Percentiles rank a stretch among this genome's conserved stretches.
phyloP scores from a whole-genome alignment of 2,797 vertebrate genomes.

The Hapalemur alaotrensis region DNA sequence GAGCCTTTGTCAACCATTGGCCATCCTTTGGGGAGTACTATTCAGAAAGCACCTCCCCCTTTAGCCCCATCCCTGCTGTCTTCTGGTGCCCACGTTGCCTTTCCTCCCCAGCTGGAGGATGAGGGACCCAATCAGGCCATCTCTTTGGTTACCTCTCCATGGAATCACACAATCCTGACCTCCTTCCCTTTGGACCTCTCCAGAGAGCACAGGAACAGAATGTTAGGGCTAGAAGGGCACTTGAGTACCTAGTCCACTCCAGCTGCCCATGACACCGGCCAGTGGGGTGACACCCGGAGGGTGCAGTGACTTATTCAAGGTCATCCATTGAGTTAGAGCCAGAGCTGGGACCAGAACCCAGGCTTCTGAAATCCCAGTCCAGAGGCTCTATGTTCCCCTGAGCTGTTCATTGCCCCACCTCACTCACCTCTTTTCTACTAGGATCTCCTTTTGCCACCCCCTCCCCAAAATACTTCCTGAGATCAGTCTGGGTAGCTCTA shows the following conservation, averaged over 20 bases:
- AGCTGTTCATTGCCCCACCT: not conserved
- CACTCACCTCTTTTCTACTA: not conserved
- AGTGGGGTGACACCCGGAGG: not conserved
- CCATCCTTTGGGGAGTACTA: not conserved
- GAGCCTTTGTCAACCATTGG: not conserved
- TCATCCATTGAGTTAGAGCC: not conserved
- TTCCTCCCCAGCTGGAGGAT: not conserved
- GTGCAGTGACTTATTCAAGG: not conserved
- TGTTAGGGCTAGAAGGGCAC: not conserved
- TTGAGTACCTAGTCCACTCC: not conserved
- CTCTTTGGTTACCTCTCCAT: not conserved
- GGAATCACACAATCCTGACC: not conserved
- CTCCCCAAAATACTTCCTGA: not conserved
- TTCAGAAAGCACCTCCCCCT: not conserved
- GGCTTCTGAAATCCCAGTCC: not conserved
- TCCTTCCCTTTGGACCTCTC: not conserved
- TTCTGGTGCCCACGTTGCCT: not conserved
- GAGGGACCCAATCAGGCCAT: not conserved
- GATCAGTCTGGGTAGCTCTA: not conserved
- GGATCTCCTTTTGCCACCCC: not conserved
- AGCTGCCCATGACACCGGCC: not conserved
- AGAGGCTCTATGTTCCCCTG: not conserved
- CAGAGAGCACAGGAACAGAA: not conserved
- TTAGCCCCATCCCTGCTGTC: not conserved
- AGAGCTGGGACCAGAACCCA: not conserved